Conservation (phyloP, 2,888 invertebrate genomes). For the Orchesellides sinensis region DNA sequence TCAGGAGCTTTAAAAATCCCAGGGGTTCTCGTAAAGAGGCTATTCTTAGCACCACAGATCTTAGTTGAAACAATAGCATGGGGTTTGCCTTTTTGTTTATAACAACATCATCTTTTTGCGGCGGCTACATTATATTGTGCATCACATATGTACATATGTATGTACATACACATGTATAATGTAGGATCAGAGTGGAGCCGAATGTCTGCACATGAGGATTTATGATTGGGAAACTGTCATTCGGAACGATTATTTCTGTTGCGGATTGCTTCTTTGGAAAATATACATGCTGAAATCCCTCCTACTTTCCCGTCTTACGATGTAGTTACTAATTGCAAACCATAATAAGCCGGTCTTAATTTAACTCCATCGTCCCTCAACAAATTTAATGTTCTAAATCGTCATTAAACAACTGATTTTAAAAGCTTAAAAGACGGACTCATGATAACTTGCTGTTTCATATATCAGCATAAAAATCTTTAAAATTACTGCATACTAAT, state of each 20-base stretch:
- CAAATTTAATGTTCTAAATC: no score
- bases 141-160: slow-evolving; percentile 20
- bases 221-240: slow-evolving; percentile 67
- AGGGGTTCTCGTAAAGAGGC: slow-evolving; percentile 67
- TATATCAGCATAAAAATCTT: no score
- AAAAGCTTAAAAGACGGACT: no score
- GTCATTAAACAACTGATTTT: no score
- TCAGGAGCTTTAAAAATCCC: slow-evolving; percentile 64
- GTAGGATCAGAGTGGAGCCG: slow-evolving; percentile 59
- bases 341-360: no score
- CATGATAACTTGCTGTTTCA: no score
- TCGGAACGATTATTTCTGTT: slow-evolving; percentile 65
- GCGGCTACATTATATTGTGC: slow-evolving; percentile 12
- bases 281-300: slow-evolving; percentile 61
- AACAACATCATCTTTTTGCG: slow-evolving; percentile 59
- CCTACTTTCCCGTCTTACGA: slow-evolving; percentile 57
- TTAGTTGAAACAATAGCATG: slow-evolving; percentile 59
- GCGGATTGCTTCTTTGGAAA: slow-evolving; percentile 57
- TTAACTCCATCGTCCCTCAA: no score
- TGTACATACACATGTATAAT: no score
- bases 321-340: slow-evolving; percentile 61
- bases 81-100: slow-evolving; percentile 49
- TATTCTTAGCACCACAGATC: slow-evolving; percentile 64
- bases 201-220: slow-evolving; percentile 61
- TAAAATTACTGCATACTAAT: no score